Evolutionary conservation across 2,797 vertebrate genomes (phyloP), one percentile per base, ranked within the genome.

Genomic region (Cheirogaleus major): DNA sequence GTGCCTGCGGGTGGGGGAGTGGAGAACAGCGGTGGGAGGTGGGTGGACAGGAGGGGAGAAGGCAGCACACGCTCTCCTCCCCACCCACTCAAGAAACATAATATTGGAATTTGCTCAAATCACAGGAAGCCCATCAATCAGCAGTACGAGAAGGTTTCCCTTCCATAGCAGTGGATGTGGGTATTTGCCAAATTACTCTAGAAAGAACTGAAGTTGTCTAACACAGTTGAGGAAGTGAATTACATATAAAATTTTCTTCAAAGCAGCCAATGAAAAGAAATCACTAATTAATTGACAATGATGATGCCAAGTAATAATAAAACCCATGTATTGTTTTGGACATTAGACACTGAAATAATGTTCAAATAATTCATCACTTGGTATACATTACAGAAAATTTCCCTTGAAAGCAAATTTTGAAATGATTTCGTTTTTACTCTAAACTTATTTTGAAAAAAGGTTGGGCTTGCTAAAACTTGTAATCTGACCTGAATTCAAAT

Each of bases 31-130:
- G 8, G 25, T 7, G 22, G 45, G 43, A 86, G 43, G 23, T 3
- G 4, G 95, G 17, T 20, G 85, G 95, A 89, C 91, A 45, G 50
- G 96, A 92, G 84, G 89, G 83, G 90, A 91, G 93, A 98, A 96
- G 84, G 98, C 96, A 97, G 76, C 70, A 96, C 93, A 96, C 25
- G 96, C 97, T 92, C 95, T 98, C 97, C 98, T 98, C 95, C 88
- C 97, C 95, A 84, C 98, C 98, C 98, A 97, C 97, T 99, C 96
- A 97, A 98, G 96, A 99, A 98, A 98, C 76, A 96, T 97, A 98
- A 96, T 98, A 97, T 43, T 98, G 98, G 98, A 98, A 98, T 98
- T 97, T 97, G 97, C 97, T 98, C 97, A 97, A 98, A 99, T 98
- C 4, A 30, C 96, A 97, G 96, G 4, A 89, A 97, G 98, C 96